Evolutionary conservation across 2,113 vertebrate genomes (phyloP).

Genomic region (Lucifuga dentata): DNA sequence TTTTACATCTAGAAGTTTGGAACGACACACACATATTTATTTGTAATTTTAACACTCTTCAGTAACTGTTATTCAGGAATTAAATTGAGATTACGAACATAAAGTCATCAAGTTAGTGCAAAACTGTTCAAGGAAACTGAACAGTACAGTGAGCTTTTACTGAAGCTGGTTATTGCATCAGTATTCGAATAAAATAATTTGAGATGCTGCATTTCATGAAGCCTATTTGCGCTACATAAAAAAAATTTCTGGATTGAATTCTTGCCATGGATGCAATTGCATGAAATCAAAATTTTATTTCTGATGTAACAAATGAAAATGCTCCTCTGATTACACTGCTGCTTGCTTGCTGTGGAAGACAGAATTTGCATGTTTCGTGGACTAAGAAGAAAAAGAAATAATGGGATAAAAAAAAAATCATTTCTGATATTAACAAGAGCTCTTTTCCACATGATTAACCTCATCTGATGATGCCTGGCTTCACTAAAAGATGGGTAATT

Average conservation of each 20-base stretch:
- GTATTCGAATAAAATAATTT: conserved; percentile 16
- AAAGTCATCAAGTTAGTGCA: neutral
- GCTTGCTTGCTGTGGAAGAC: neutral
- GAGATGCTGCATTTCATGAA: neutral
- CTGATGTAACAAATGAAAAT: neutral
- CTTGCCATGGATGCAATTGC: too few relatives aligned
- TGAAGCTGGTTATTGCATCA: conserved; percentile 10
- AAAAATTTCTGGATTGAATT: too few relatives aligned
- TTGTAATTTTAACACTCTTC: neutral
- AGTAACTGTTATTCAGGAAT: neutral
- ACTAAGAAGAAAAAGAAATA: neutral
- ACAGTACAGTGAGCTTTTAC: neutral
- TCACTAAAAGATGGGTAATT: neutral
- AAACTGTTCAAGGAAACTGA: neutral
- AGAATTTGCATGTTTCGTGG: neutral
- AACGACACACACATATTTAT: too few relatives aligned
- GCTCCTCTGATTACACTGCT: neutral
- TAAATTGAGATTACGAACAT: neutral
- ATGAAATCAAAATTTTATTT: too few relatives aligned
- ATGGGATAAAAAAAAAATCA: neutral
- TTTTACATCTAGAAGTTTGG: too few relatives aligned
- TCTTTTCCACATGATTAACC: too few relatives aligned
- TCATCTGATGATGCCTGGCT: too few relatives aligned
- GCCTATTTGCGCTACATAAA: neutral
- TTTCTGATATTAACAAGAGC: neutral